phyloP scores from a whole-genome alignment of 2,888 invertebrate genomes.

The Mamestra brassicae region DNA sequence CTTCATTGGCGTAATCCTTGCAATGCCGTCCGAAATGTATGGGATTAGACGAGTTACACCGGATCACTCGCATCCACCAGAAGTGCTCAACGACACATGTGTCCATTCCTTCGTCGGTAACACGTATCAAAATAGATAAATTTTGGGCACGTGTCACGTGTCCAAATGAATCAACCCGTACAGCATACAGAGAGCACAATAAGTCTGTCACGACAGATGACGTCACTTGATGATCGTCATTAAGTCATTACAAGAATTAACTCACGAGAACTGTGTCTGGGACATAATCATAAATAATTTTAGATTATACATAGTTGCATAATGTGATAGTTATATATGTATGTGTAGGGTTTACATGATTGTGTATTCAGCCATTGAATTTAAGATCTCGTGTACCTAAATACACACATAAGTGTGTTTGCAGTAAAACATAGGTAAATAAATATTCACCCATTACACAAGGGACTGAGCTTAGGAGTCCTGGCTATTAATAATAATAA shows the following conservation, averaged over 20 bases:
- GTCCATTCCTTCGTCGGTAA: too few species aligned
- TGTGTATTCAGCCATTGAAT: not conserved
- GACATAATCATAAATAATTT: constrained; percentile 7
- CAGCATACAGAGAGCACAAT: not conserved
- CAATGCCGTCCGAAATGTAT: too few species aligned
- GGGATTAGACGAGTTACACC: not conserved
- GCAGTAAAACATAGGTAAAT: too few species aligned
- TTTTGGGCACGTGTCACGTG: not conserved
- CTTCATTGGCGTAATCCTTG: too few species aligned
- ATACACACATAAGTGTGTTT: too few species aligned
- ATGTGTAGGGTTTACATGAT: not conserved
- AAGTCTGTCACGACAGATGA: constrained; percentile 7
- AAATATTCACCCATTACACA: too few species aligned
- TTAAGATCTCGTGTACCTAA: not conserved
- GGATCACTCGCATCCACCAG: not conserved
- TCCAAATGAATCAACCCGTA: not conserved
- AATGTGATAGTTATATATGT: constrained; percentile 1
- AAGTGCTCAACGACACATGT: not conserved
- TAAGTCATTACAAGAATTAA: too few species aligned
- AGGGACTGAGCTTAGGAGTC: too few species aligned
- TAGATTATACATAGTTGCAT: constrained; percentile 1
- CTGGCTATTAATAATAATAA: too few species aligned
- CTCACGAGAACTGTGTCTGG: not conserved
- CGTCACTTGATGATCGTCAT: constrained; percentile 3
- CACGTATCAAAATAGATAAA: not conserved